phyloP scores from a whole-genome alignment of 2,113 vertebrate species.

The Prolemur simus region DNA sequence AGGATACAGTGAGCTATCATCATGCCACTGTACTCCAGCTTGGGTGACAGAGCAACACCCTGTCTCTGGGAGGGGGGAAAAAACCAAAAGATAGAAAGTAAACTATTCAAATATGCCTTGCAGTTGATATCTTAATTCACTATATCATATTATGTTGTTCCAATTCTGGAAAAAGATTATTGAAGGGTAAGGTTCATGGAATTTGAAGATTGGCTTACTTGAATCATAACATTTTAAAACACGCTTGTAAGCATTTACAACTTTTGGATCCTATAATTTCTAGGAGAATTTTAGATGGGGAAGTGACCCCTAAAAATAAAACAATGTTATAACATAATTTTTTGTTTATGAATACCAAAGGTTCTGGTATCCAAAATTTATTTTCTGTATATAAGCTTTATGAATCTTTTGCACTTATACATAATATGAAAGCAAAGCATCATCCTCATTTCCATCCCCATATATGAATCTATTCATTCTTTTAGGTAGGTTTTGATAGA shows the following conservation, averaged over 20 bases:
- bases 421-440: background rate
- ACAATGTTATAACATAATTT: background rate
- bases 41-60: too few relatives aligned
- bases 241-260: background rate
- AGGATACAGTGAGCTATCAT: too few relatives aligned
- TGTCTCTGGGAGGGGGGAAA: too few relatives aligned
- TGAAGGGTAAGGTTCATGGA: background rate
- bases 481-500: background rate
- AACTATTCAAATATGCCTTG: background rate
- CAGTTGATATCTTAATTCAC: slow-evolving; percentile 6
- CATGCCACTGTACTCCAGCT: too few relatives aligned
- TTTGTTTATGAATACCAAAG: background rate
- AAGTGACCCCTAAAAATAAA: background rate
- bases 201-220: background rate
- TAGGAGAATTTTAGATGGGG: background rate
- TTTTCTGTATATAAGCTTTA: background rate
- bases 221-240: slow-evolving; percentile 2
- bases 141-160: background rate
- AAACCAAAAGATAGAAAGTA: background rate
- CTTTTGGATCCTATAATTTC: background rate
- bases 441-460: background rate
- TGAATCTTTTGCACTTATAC: background rate
- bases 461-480: background rate
- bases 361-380: background rate
- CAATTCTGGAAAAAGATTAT: background rate